Conservation (phyloP, 2,797 vertebrate genomes). For the Pitangus sulphuratus region DNA sequence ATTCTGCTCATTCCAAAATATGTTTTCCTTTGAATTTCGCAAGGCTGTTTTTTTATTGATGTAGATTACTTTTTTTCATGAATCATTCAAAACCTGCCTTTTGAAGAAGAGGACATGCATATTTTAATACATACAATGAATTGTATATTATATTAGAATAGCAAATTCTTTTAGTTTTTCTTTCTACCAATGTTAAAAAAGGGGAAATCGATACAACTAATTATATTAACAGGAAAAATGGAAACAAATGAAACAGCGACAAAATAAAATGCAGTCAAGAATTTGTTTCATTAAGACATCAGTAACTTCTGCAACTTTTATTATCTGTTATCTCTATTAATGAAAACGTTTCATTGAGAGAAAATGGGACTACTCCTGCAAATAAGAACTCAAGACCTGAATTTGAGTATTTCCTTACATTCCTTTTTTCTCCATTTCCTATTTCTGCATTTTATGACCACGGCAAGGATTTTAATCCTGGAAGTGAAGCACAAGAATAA, state of each 20-base stretch:
- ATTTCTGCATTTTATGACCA: background rate
- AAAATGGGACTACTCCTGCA: background rate
- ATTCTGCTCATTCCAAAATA: background rate
- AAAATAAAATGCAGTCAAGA: background rate
- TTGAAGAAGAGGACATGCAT: conserved; percentile 47
- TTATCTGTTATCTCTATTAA: background rate
- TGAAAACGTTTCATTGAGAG: background rate
- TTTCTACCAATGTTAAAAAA: background rate
- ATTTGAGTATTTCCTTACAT: background rate
- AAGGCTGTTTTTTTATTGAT: conserved; percentile 50
- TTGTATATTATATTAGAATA: conserved; percentile 13
- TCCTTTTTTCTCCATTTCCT: background rate
- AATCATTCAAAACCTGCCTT: conserved; percentile 51
- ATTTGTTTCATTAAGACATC: background rate
- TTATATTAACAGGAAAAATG: background rate
- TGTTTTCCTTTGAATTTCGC: background rate
- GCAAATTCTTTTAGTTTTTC: background rate
- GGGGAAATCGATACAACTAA: background rate
- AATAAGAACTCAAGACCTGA: background rate
- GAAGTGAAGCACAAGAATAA: background rate
- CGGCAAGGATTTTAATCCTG: background rate
- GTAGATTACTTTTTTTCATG: conserved; percentile 54
- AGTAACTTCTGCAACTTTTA: background rate
- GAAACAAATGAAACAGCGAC: background rate
- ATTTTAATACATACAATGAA: conserved; percentile 59